Evolutionary conservation across 2,888 invertebrate genomes (phyloP).

Genomic region (Sarcophaga caerulescens): DNA sequence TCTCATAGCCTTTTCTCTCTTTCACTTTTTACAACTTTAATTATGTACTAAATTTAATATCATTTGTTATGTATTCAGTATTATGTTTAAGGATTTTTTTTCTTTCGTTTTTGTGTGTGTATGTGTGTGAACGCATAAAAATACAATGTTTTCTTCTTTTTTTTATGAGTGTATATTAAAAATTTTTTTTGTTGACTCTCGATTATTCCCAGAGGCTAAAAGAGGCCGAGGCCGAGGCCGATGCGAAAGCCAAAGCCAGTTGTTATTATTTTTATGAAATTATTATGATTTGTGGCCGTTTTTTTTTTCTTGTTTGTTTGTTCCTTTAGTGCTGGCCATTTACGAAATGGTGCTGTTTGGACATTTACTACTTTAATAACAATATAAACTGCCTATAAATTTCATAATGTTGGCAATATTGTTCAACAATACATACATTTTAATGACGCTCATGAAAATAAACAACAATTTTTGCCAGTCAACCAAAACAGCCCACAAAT

Average conservation of each 20-base stretch:
- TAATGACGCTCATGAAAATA: constrained; percentile 45
- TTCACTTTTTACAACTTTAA: constrained; percentile 21
- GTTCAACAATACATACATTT: constrained; percentile 41
- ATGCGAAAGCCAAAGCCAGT: constrained; percentile 1
- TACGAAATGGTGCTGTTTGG: constrained; percentile 7
- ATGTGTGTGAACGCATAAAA: no score
- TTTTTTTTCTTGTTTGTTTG: constrained; percentile 9
- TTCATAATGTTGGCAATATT: constrained; percentile 54
- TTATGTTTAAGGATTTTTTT: no score
- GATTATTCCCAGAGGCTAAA: constrained; percentile 35
- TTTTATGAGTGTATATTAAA: not conserved
- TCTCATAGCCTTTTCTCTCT: not conserved
- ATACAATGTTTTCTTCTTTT: not conserved
- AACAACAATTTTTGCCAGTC: constrained; percentile 10
- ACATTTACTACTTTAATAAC: constrained; percentile 52
- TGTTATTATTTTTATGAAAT: constrained; percentile 35
- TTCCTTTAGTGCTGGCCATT: not conserved
- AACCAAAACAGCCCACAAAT: not conserved
- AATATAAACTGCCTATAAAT: constrained; percentile 58
- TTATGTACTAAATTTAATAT: constrained; percentile 16
- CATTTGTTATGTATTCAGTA: constrained; percentile 2
- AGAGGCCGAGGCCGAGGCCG: not conserved
- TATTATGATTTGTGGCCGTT: constrained; percentile 57
- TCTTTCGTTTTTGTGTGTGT: no score
- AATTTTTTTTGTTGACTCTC: constrained; percentile 2